These are phyloP conservation scores for Eurystomus gularis DNA, from an alignment of 2,113 vertebrate genomes.

Conservation along the genomic window DNA sequence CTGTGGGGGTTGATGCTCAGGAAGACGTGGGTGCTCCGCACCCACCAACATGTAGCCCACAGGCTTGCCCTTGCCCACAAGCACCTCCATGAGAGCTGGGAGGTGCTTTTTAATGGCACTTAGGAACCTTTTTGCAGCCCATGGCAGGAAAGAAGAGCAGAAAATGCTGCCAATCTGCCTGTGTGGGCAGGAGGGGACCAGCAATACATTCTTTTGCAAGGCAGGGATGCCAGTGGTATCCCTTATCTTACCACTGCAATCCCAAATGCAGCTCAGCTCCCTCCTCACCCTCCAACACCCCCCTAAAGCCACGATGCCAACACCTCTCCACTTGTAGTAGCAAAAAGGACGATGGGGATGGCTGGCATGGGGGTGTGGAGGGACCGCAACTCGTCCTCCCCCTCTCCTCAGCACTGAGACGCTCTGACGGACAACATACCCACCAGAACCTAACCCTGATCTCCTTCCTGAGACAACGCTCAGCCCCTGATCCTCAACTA, in stretches of 20 bases:
- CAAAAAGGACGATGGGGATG: fast-evolving
- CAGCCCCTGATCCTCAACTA: not conserved
- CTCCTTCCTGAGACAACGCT: not conserved
- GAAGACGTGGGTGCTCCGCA: not conserved
- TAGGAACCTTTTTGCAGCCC: not conserved
- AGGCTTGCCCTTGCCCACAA: not conserved
- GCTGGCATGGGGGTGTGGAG: not conserved
- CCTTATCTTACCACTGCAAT: too few relatives aligned
- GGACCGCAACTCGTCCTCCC: fast-evolving
- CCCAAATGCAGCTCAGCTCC: not conserved
- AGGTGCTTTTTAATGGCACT: not conserved
- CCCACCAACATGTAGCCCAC: not conserved
- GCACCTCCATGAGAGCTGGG: not conserved
- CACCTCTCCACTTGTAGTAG: not conserved
- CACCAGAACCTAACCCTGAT: not conserved
- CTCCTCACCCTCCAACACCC: fast-evolving
- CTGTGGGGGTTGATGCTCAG: not conserved
- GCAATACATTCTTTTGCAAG: fast-evolving
- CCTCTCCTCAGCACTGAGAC: not conserved
- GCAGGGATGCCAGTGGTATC: not conserved
- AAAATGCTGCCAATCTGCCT: not conserved
- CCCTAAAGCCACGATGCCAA: not conserved
- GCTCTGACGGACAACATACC: not conserved
- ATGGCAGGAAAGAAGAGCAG: not conserved
- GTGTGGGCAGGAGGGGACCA: not conserved